Evolutionary conservation across 2,113 vertebrate species (phyloP).

Genomic region (Aramus guarauna): DNA sequence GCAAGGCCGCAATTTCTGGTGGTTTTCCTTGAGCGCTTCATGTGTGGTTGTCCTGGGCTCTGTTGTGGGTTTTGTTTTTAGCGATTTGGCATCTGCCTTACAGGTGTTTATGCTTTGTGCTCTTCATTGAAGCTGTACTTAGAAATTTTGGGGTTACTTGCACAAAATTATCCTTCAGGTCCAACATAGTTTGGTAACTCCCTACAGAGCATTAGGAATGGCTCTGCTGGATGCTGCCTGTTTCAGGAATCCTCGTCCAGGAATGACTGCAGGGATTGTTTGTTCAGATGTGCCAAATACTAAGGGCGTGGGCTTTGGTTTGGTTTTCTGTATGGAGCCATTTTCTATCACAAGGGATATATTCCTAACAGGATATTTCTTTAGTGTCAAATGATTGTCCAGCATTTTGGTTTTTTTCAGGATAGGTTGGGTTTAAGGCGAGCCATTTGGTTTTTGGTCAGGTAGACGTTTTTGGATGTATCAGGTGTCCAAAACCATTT

Average conservation of each 20-base stretch:
- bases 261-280: not conserved
- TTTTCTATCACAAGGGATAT: not conserved
- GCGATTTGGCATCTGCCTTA: not conserved
- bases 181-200: not conserved
- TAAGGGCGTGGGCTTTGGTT: not conserved
- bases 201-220: fast-evolving
- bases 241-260: not conserved
- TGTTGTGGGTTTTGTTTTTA: not conserved
- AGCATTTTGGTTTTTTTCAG: not conserved
- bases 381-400: not conserved
- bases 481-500: not conserved
- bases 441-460: not conserved
- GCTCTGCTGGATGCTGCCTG: not conserved
- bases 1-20: not conserved
- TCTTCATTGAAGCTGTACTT: not conserved
- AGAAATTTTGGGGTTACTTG: not conserved
- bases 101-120: not conserved
- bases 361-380: not conserved
- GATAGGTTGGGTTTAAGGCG: not conserved
- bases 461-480: not conserved
- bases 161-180: not conserved
- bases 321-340: not conserved
- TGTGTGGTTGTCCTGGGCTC: not conserved
- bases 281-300: not conserved
- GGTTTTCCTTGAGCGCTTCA: not conserved